These are phyloP conservation scores for Hippasteria phrygiana DNA, from an alignment of 53 echinoderm and acorn worm genomes.

Conservation along the genomic window DNA sequence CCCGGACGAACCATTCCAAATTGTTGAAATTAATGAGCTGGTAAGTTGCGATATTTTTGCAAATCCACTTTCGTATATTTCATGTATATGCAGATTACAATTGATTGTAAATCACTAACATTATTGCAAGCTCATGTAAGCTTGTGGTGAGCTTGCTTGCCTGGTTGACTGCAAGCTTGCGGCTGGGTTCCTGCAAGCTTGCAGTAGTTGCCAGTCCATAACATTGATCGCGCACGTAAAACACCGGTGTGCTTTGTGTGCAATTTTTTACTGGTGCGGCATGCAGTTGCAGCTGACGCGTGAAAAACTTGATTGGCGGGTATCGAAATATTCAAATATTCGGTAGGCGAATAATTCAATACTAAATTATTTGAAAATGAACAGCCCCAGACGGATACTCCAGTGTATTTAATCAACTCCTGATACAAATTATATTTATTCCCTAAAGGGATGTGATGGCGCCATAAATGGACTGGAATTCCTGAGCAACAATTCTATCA, in stretches of 20 bases:
- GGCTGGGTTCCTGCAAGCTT: no score
- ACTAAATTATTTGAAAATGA: neutral
- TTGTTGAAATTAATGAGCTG: constrained; percentile 13
- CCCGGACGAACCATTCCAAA: neutral
- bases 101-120: neutral
- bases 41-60: neutral
- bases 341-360: neutral
- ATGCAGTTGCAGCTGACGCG: no score
- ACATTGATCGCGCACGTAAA: no score
- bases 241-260: no score
- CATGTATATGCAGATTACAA: neutral
- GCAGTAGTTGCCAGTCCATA: no score
- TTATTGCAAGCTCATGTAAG: neutral
- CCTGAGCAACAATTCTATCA: neutral
- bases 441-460: neutral
- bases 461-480: neutral
- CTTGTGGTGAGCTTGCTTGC: no score
- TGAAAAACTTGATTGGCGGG: no score
- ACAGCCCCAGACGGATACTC: neutral
- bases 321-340: no score
- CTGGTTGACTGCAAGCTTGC: no score
- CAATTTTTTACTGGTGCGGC: no score
- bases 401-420: neutral
- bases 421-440: neutral
- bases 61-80: neutral